Conservation (phyloP, 2,797 vertebrate genomes). For the Poecile montanus region DNA sequence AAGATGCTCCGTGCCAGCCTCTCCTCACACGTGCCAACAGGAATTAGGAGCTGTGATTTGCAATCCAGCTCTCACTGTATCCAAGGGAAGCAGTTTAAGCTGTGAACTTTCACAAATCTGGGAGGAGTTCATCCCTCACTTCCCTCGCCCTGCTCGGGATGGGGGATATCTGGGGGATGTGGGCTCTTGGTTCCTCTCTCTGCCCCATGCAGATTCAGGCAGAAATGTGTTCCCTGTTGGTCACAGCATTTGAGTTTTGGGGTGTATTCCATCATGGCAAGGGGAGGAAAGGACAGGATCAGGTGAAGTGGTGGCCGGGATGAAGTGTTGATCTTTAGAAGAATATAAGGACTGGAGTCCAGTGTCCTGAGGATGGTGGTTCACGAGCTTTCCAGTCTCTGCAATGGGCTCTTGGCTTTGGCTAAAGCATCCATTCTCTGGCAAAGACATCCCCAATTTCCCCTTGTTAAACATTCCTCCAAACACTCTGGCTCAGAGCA, state of each 20-base stretch:
- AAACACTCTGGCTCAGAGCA: not conserved
- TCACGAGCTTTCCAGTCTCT: not conserved
- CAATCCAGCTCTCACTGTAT: not conserved
- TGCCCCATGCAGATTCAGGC: accelerated
- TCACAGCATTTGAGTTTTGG: accelerated
- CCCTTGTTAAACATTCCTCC: not conserved
- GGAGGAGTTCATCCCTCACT: not conserved
- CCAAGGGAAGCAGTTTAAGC: not conserved
- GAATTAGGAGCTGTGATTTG: not conserved
- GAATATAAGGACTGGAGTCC: not conserved
- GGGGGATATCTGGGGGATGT: not conserved
- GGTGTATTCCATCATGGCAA: not conserved
- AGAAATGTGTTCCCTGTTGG: not conserved
- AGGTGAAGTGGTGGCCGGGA: not conserved
- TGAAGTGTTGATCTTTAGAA: not conserved
- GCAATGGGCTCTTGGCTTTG: not conserved
- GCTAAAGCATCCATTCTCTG: not conserved
- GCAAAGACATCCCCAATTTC: accelerated
- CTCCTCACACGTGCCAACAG: not conserved
- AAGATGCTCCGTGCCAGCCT: conserved; percentile 32
- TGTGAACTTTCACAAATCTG: conserved; percentile 7
- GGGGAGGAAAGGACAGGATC: not conserved
- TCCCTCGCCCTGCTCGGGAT: not conserved
- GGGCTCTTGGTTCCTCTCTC: not conserved
- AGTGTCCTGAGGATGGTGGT: not conserved